These are phyloP conservation scores for Paguma larvata DNA, from an alignment of 2,797 vertebrate genomes.

Conservation along the genomic window DNA sequence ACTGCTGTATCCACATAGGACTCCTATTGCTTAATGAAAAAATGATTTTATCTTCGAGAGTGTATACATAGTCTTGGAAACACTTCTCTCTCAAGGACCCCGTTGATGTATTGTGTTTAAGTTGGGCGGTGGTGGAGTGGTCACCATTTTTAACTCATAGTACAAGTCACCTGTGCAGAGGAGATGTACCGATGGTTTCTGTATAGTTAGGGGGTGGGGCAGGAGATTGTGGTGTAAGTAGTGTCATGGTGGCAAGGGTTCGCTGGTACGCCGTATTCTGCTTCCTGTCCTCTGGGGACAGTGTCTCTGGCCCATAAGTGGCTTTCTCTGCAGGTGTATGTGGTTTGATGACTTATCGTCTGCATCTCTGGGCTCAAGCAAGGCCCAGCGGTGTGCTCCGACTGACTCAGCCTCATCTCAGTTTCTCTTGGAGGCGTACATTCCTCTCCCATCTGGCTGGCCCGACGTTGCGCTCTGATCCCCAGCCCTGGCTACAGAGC, in stretches of 20 bases:
- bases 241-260: neutral
- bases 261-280: neutral
- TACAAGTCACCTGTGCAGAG: neutral
- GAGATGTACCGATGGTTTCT: neutral
- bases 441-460: neutral
- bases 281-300: neutral
- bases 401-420: neutral
- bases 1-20: neutral
- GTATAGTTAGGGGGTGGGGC: neutral
- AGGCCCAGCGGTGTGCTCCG: neutral
- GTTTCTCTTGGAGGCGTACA: neutral
- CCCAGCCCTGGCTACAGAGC: neutral
- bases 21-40: neutral
- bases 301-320: neutral
- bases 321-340: neutral
- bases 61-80: neutral
- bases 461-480: neutral
- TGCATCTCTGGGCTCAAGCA: neutral
- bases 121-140: neutral
- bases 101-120: neutral
- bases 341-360: neutral
- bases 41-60: neutral
- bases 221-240: neutral
- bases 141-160: constrained; percentile 1
- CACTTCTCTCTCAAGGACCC: neutral